A percentile compares a stretch with the other conserved stretches of the same genome.
Conservation (phyloP, 1,140 invertebrate genomes). For the Mercenaria mercenaria region DNA sequence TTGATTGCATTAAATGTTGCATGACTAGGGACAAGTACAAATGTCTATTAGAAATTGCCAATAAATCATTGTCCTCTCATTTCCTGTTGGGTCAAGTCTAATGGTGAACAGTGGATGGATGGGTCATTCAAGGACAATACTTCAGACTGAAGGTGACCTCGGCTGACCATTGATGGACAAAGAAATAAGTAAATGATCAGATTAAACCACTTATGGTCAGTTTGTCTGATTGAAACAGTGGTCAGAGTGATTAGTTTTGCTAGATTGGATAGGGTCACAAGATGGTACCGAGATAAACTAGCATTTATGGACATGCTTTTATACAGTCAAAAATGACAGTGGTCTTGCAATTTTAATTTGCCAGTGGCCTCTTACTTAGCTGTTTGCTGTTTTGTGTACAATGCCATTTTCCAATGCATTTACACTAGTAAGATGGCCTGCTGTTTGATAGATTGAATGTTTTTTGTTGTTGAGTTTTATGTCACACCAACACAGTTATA, state of each 20-base stretch:
- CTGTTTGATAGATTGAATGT: no score
- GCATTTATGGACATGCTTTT: no score
- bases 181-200: conserved; percentile 6
- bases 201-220: not conserved
- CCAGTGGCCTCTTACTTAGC: no score
- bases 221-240: not conserved
- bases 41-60: not conserved
- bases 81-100: conserved; percentile 4
- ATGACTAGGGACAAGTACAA: conserved; percentile 14
- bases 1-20: not conserved
- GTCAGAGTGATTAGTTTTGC: not conserved
- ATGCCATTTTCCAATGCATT: no score
- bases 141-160: not conserved
- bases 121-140: not conserved
- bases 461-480: no score
- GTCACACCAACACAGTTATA: no score
- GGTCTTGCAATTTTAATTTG: no score
- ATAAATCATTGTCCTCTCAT: conserved; percentile 8
- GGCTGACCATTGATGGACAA: not conserved
- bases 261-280: not conserved
- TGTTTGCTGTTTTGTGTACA: no score
- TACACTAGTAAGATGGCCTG: no score
- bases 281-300: no score
- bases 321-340: no score
- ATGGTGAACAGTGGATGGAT: not conserved